Base-by-base conservation (phyloP, 2,888 invertebrate species). In the Cepaea hortensis region DNA sequence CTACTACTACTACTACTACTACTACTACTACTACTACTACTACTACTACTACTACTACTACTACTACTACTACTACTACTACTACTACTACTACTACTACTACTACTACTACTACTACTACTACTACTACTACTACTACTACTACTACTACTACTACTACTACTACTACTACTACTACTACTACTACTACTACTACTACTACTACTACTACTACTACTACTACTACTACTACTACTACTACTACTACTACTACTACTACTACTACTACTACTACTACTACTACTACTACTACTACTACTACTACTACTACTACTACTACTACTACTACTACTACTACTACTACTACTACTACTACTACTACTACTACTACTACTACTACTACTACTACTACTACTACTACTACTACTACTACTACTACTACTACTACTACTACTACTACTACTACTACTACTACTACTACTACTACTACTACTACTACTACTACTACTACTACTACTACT, bases 21-120 rank as follows among this genome's bases (percentile, higher is more conserved):
- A 35, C 79, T 79, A 35, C 79, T 79, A 35, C 79, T 79, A 35
- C 79, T 79, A 35, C 79, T 79, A 35, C 79, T 79, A 35, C 79
- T 79, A 35, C 79, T 79, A 35, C 79, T 79, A 35, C 79, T 79
- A 35, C 79, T 79, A 35, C 79, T 79, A 35, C 79, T 79, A 35
- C 79, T 79, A 15, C 79, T 79, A 15, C 79, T 79, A 15, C 79
- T 79, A 15, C 79, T 79, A 15, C 79, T 79, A 15, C 79, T 48
- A 35, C 76, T 50, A 76, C 76, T 76, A 35, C 76, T 76, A 35
- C 76, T 76, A 18, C 76, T 76, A 35, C 76, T 76, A 35, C 46
- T 76, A 35, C 76, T 76, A 35, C 76, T 76, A 35, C 76, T 76
- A 35, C 46, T 76, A 35, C 76, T 76, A 18, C 3, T 76, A 35